Evolutionary conservation across 2,888 invertebrate genomes (phyloP), one percentile per base, ranked within the genome.

Genomic region (Ceraclea dissimilis): DNA sequence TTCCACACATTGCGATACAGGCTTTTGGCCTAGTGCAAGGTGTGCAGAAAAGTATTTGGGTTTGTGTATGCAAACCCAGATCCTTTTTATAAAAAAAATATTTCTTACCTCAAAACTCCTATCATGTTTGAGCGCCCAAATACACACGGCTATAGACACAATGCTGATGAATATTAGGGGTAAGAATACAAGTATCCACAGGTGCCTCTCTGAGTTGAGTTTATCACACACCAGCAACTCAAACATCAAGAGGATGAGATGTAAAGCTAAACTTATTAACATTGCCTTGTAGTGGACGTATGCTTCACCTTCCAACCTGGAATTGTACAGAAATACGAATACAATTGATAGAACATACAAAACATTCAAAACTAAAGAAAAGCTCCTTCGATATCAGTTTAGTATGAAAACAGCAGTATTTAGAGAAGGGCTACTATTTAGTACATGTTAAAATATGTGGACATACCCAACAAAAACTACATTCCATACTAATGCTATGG

Each of bases 51-150:
- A n/a, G n/a, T n/a, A n/a, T n/a, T n/a, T n/a, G n/a, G n/a, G n/a
- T n/a, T n/a, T n/a, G n/a, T n/a, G n/a, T n/a, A n/a, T n/a, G n/a
- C n/a, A n/a, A n/a, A n/a, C n/a, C n/a, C n/a, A n/a, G n/a, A n/a
- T n/a, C n/a, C n/a, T n/a, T n/a, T n/a, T n/a, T n/a, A n/a, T n/a
- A n/a, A n/a, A n/a, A n/a, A n/a, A n/a, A n/a, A n/a, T n/a, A n/a
- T n/a, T n/a, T n/a, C 75, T 70, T 71, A 89, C 90, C 83, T 98
- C 98, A 78, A 96, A 97, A 20, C 94, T 91, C 56, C 97, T 84
- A 70, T 98, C 97, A 74, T 98, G 96, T 75, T 97, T 95, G 17
- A 98, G 93, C 51, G 97, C 93, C 98, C 98, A 99, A 66, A 99
- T 93, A 69, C 90, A 96, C 60, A 97, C 93, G 50, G 95, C 94